Base-by-base conservation (phyloP, 2,113 vertebrate genomes). In the Cygnus atratus region DNA sequence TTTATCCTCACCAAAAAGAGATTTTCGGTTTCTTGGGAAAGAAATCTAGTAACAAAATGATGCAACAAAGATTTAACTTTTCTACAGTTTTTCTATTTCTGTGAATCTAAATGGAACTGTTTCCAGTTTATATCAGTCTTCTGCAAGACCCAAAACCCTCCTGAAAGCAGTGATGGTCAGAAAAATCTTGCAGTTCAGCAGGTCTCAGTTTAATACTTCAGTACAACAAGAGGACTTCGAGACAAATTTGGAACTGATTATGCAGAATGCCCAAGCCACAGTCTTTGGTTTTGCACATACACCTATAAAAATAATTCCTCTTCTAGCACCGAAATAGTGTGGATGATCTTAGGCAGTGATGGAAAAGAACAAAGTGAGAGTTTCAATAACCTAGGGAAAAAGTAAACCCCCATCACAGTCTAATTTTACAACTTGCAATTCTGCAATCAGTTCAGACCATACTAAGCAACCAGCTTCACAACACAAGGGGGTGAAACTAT, bases 371-470 rank as follows among this genome's bases (percentile, higher is more conserved):
- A n/a, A 3, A 59, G 43, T 19, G 70, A 65, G 6, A 33, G 6
- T 22, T 88, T 81, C 70, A 54, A 15, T 39, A 21, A 9, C 28
- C 28, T 18, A 58, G 10, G 9, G 29, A 79, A 86, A 62, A 85
- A 61, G 29, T 12, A 9, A 6, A 33, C 2, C 54, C 15, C 46
- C 50, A 35, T 46, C 31, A 62, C 19, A 7, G 1, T 28, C 21
- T 37, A 61, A 61, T 70, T 44, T 50, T 88, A 24, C 24, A 58
- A 76, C 26, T 14, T 13, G 1, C 35, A 74, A 73, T 18, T 65
- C 0, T 0, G 1, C 9, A n/a, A 9, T 63, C 39, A 26, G 13
- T 37, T 72, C 52, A 59, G 11, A 24, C 21, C 41, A 19, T 21
- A 59, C 77, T n/a, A 72, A 88, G 59, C 37, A 85, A 70, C 12